Conservation (phyloP, 2,888 invertebrate genomes). For the Chironomus riparius region DNA sequence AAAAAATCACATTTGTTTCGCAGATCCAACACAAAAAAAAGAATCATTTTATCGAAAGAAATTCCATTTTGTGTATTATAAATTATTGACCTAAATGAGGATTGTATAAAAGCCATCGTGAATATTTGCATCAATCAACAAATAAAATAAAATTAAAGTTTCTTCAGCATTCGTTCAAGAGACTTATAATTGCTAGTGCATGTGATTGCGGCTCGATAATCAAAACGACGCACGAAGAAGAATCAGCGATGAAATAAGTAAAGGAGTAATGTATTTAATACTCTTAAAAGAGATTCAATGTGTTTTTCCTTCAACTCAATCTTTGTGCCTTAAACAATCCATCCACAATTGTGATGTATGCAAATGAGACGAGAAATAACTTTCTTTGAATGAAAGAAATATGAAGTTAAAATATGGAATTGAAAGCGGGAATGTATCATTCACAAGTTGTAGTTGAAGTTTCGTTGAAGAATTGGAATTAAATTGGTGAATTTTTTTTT, state of each 20-base stretch:
- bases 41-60: not conserved
- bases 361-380: not conserved
- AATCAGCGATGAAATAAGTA: not conserved
- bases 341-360: not conserved
- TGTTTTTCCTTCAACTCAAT: constrained; percentile 17
- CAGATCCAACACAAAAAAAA: too few relatives aligned
- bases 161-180: not conserved
- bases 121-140: constrained; percentile 24
- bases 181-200: constrained; percentile 20
- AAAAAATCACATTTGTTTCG: not conserved
- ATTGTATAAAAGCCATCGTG: not conserved
- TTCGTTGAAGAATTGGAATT: too few relatives aligned
- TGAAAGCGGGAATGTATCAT: too few relatives aligned
- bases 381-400: not conserved
- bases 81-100: constrained; percentile 11
- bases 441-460: too few relatives aligned
- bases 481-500: not conserved
- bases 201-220: constrained; percentile 1
- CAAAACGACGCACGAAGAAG: not conserved
- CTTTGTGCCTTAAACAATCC: not conserved
- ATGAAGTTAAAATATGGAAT: not conserved
- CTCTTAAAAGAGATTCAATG: not conserved
- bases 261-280: not conserved
- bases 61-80: not conserved
- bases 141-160: not conserved